Percentiles rank a stretch among this genome's conserved stretches.
Conservation (phyloP, 2,888 invertebrate genomes). For the Drosophila affinis region DNA sequence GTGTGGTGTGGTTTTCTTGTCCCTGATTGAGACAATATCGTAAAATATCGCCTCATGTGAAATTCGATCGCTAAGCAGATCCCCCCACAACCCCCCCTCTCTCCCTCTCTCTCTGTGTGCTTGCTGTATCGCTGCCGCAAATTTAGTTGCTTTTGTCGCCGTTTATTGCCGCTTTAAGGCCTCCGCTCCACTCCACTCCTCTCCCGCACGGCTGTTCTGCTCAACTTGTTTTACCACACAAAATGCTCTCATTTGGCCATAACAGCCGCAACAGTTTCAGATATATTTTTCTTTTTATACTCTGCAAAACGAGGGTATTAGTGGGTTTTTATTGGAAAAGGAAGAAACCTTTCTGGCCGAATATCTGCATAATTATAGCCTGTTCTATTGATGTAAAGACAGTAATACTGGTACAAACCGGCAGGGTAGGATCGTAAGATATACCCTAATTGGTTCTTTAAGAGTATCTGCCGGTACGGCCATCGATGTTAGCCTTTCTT, state of each 20-base stretch:
- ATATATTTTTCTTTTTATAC: neutral
- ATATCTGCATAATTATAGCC: too few species aligned
- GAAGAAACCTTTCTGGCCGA: too few species aligned
- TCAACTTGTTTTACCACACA: constrained; percentile 77
- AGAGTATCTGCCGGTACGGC: neutral
- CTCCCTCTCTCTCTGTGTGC: neutral
- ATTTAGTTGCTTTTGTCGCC: constrained; percentile 73
- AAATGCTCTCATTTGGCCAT: constrained; percentile 76
- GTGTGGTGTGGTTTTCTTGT: constrained; percentile 7
- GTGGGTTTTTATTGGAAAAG: too few species aligned
- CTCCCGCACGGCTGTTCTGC: constrained; percentile 53
- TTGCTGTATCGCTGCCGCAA: constrained; percentile 40
- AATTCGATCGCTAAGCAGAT: constrained; percentile 67
- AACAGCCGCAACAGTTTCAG: constrained; percentile 29
- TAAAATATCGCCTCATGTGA: constrained; percentile 74
- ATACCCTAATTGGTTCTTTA: neutral
- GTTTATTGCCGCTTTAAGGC: constrained; percentile 57
- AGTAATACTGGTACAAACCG: too few species aligned
- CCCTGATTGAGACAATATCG: constrained; percentile 81
- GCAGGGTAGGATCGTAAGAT: too few species aligned
- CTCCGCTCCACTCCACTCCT: constrained; percentile 28
- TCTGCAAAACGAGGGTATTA: neutral
- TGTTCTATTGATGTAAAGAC: too few species aligned
- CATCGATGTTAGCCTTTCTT: constrained; percentile 34
- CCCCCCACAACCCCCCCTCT: neutral